Evolutionary conservation across 1,140 invertebrate genomes (phyloP).

Genomic region (Oncopeltus fasciatus): DNA sequence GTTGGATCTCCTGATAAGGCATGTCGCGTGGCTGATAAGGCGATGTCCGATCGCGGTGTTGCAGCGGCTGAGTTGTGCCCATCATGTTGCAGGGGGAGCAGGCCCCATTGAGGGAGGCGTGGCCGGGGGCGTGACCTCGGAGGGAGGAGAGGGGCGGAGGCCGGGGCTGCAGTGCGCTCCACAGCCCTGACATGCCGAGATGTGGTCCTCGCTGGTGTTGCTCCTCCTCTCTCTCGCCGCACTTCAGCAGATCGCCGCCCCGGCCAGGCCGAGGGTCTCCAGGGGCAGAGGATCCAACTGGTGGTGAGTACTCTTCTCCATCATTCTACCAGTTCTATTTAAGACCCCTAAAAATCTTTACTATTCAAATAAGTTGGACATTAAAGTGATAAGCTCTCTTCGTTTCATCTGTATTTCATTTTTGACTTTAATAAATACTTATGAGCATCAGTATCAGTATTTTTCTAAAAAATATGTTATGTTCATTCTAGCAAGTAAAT

Average conservation of each 20-base stretch:
- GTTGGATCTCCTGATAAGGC: no score
- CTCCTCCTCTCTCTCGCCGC: constrained; percentile 19
- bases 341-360: neutral
- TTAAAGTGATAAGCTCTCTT: no score
- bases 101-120: neutral
- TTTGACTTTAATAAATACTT: no score
- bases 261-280: constrained; percentile 19
- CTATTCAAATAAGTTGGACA: no score
- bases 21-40: no score
- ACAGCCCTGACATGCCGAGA: constrained; percentile 6
- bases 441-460: no score
- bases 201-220: constrained; percentile 21
- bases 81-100: neutral
- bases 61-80: neutral
- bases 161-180: neutral
- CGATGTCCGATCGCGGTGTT: no score
- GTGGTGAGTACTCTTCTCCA: constrained; percentile 27
- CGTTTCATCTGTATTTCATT: no score
- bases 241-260: constrained; percentile 14
- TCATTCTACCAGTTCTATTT: neutral
- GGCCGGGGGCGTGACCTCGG: neutral
- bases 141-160: neutral
- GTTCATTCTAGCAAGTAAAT: no score
- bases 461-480: no score
- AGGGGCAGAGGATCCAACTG: constrained; percentile 29